Evolutionary conservation across 2,888 invertebrate genomes (phyloP).

Genomic region (Dusona sp.): DNA sequence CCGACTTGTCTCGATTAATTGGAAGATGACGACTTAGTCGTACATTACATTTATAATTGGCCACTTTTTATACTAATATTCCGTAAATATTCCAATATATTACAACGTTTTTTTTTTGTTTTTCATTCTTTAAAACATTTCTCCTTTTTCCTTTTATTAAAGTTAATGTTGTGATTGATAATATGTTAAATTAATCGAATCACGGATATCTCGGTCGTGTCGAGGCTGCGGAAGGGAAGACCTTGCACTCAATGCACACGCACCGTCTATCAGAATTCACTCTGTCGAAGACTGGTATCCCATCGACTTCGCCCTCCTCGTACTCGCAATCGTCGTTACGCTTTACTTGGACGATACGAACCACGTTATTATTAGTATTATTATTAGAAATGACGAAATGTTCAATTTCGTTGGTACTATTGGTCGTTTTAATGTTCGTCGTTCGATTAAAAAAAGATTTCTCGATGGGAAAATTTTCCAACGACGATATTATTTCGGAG

Average conservation of each 20-base stretch:
- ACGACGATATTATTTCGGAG: neutral
- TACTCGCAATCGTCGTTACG: neutral
- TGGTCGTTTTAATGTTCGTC: neutral
- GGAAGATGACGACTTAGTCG: conserved; percentile 59
- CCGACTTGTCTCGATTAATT: conserved; percentile 52
- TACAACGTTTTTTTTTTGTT: conserved; percentile 16
- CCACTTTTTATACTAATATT: conserved; percentile 56
- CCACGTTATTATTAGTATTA: conserved; percentile 8
- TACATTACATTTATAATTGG: conserved; percentile 56
- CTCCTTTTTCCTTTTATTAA: neutral
- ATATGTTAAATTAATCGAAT: conserved; percentile 27
- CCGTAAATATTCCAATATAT: conserved; percentile 18
- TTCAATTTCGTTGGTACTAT: neutral
- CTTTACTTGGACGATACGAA: neutral
- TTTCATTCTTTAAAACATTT: neutral
- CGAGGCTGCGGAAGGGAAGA: conserved; percentile 60
- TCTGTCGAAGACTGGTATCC: conserved; percentile 1
- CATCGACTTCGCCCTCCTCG: conserved; percentile 23
- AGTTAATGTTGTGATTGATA: neutral
- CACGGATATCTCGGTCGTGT: conserved; percentile 48
- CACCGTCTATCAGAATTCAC: conserved; percentile 22
- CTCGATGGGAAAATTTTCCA: neutral
- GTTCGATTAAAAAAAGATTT: conserved; percentile 8
- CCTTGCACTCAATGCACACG: conserved; percentile 48
- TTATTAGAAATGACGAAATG: conserved; percentile 16